Base-by-base conservation (phyloP, 2,888 invertebrate species). In the Dicyrtoma fusca region DNA sequence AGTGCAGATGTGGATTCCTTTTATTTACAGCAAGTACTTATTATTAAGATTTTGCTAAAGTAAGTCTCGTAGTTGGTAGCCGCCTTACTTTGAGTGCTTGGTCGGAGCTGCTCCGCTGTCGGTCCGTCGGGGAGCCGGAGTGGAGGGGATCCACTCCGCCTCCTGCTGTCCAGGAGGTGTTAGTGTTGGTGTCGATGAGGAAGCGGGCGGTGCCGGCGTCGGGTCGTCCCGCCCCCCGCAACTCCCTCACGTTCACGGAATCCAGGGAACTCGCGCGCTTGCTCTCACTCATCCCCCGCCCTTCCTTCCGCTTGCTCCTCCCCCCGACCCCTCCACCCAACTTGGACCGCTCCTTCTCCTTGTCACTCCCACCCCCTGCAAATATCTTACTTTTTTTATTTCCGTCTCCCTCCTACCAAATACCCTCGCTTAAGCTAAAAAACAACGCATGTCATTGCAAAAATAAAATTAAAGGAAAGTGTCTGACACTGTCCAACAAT, bases 241-340 rank as follows among this genome's bases (percentile, higher is more conserved):
- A 84, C 81, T 84, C 87, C 80, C 84, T 73, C 25, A 77, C 63
- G 57, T 74, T 78, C 13, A 80, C 79, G 6, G 79, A 80, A 42
- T 80, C 80, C 23, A 80, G 51, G 4, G 80, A 80, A 70, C 74
- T 78, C 25, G 77, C 79, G 11, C 79, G 74, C 63, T 76, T 78
- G 44, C 55, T 26, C 26, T 66, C 55, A 6, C 42, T 55, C 23
- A 69, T 74, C 47, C 76, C 78, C 14, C 69, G 75, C 2, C 76
- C 71, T 21, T 78, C 76, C 53, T 76, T 73, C 55, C 62, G 65
- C 55, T 72, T 74, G 6, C 65, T 23, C 14, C 44, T 64, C 11
- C 21, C n/a, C 34, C 34, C 34, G 3, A 34, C 34, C 3, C 34
- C 34, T 8, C 34, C 34, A 34, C 76, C 77, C 79, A 34, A 8